Evolutionary conservation across 2,113 vertebrate genomes (phyloP).

Genomic region (Mirounga angustirostris): DNA sequence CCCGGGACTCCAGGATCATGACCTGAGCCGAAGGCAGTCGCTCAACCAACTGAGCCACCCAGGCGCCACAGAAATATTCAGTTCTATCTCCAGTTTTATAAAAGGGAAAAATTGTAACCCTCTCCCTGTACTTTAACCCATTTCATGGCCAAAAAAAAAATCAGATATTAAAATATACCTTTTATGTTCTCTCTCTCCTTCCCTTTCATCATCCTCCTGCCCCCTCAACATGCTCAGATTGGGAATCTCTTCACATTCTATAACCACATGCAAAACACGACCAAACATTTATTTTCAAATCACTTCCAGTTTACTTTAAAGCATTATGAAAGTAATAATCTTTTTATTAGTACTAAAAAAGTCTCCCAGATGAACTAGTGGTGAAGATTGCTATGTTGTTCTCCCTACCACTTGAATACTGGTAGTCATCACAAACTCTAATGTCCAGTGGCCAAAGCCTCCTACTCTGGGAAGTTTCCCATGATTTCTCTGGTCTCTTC

Average conservation of each 20-base stretch:
- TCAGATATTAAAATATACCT: neutral
- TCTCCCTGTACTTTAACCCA: neutral
- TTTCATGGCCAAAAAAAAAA: neutral
- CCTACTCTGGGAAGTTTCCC: neutral
- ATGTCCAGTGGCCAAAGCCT: accelerated
- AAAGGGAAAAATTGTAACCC: neutral
- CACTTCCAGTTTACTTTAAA: neutral
- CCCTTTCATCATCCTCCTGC: neutral
- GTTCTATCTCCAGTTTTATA: neutral
- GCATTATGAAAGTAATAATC: neutral
- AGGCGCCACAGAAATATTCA: neutral
- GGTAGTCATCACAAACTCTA: neutral
- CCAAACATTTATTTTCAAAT: neutral
- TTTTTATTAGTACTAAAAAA: neutral
- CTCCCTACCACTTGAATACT: neutral
- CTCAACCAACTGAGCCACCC: too few relatives aligned
- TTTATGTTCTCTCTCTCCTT: neutral
- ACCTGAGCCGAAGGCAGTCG: too few relatives aligned
- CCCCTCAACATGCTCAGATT: neutral
- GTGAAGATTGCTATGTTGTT: neutral
- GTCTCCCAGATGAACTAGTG: neutral
- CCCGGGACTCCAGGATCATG: too few relatives aligned
- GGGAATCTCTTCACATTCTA: neutral
- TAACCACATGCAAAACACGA: neutral
- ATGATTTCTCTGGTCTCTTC: neutral